phyloP scores from a whole-genome alignment of 1,140 invertebrate species.

The Drosophila guanche region DNA sequence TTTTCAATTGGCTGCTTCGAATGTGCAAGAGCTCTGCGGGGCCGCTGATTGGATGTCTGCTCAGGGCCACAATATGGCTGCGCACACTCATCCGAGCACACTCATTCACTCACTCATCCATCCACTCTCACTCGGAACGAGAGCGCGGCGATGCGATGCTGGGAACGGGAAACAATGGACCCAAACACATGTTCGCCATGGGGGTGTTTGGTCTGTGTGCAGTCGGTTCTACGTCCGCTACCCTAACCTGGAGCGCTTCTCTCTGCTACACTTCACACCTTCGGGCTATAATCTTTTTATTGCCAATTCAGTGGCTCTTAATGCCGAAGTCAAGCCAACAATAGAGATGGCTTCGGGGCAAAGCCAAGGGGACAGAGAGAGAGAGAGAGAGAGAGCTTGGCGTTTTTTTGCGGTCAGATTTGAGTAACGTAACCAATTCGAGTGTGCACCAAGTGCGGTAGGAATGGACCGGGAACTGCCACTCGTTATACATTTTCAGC shows the following conservation, averaged over 20 bases:
- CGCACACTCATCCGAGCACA: constrained; percentile 15
- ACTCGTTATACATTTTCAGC: constrained; percentile 71
- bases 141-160: constrained; percentile 35
- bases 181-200: constrained; percentile 34
- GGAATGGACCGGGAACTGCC: constrained; percentile 15
- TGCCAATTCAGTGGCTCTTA: constrained; percentile 80
- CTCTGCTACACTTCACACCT: constrained; percentile 75
- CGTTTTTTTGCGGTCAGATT: constrained; percentile 68
- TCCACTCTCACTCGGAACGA: constrained; percentile 46
- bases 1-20: constrained; percentile 38
- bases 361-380: not conserved
- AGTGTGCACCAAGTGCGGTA: constrained; percentile 59
- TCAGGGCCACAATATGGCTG: constrained; percentile 52
- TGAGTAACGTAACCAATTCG: constrained; percentile 65
- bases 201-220: constrained; percentile 20
- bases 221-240: constrained; percentile 1
- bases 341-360: constrained; percentile 6
- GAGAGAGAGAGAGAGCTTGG: constrained; percentile 12
- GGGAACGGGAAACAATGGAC: constrained; percentile 7
- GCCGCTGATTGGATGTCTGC: constrained; percentile 41
- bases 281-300: constrained; percentile 83
- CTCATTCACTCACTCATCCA: constrained; percentile 7
- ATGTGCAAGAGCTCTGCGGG: not conserved
- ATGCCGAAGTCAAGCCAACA: constrained; percentile 68
- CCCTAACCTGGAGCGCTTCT: constrained; percentile 5